Conservation (phyloP, 2,888 invertebrate species). For the Formica aserva region DNA sequence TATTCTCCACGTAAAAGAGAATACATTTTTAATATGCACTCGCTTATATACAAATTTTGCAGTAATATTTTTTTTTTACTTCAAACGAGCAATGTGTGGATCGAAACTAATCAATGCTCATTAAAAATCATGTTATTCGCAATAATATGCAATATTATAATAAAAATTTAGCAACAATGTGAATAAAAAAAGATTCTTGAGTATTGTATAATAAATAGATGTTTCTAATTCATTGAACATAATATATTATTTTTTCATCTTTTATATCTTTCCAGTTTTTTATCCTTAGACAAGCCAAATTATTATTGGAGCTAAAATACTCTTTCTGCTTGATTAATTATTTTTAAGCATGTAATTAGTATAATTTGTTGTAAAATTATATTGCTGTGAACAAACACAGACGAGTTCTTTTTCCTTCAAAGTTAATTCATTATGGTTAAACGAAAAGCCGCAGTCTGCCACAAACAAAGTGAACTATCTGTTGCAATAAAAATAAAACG, state of each 20-base stretch:
- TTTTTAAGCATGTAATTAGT: constrained; percentile 17
- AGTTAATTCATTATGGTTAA: constrained; percentile 34
- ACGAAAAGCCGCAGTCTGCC: background rate
- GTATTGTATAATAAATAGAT: background rate
- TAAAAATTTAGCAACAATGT: background rate
- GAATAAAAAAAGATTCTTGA: background rate
- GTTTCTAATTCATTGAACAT: background rate
- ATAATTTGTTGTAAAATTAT: constrained; percentile 37
- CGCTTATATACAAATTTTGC: background rate
- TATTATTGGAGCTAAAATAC: background rate
- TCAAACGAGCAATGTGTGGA: no score
- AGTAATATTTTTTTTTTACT: constrained; percentile 8
- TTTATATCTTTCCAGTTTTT: background rate
- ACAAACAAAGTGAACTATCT: constrained; percentile 39
- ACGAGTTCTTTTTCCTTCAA: background rate
- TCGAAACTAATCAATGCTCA: constrained; percentile 11
- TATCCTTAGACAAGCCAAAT: background rate
- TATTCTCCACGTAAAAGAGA: background rate
- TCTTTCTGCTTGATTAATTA: background rate
- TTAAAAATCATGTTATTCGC: background rate
- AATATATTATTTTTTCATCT: background rate
- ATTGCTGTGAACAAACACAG: constrained; percentile 2
- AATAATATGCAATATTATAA: background rate
- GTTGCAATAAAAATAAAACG: constrained; percentile 34
- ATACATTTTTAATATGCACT: background rate